Evolutionary conservation across 2,113 vertebrate genomes (phyloP), one percentile per base, ranked within the genome.

Genomic region (Chloropsis hardwickii): DNA sequence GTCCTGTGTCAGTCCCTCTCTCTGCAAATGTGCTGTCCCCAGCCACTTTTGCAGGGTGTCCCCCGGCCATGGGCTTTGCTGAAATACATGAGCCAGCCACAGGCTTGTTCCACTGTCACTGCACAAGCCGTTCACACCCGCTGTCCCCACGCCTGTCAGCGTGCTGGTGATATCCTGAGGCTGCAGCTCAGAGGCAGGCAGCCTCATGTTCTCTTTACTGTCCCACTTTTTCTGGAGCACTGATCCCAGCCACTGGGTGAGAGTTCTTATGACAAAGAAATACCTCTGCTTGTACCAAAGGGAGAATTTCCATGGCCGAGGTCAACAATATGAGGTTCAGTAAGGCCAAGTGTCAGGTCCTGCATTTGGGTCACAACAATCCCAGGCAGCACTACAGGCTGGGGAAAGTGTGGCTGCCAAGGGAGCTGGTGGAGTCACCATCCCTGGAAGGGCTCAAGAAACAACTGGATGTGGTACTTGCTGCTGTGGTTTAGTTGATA

Each of bases 121-220:
- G 0, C 62, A 48, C 70, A 81, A 29, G 40, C 22, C 0, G 0
- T 18, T 69, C 56, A 23, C 29, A 73, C 51, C 40, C 1, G 2
- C 65, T 25, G 8, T 25, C 57, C 65, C 35, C 47, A 21, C 0
- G 0, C 35, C 61, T 76, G 57, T 29, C 12, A 3, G 28, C 0
- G 0, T 5, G 1, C 57, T 60, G 70, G 40, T 57, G n/a, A 57
- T 37, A 56, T 45, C 45, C 48, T 0, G 0, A 57, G 80, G 53
- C 62, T 1, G 1, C 62, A 65, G 64, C 50, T 70, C 56, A 54
- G 70, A 71, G 56, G 47, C 78, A 85, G 48, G 35, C 31, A 71
- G 44, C 33, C 50, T 51, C 37, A 5, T 13, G 11, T 57, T 65
- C 53, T 50, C 33, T 66, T 64, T 54, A 42, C 23, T 74, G 45